Conservation (phyloP, 2,797 vertebrate genomes). For the Xenops minutus region DNA sequence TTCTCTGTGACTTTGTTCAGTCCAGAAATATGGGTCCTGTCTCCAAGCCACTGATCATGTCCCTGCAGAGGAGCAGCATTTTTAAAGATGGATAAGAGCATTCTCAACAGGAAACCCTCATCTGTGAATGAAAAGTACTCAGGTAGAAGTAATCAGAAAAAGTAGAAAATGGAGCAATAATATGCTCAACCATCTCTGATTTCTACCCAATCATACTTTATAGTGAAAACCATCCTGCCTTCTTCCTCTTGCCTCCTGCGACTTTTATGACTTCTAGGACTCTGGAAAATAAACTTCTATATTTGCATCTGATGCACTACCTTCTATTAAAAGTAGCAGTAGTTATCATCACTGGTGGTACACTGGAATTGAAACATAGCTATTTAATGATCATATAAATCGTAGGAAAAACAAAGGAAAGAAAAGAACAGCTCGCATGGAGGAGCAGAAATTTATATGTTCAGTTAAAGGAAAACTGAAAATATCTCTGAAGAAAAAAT, state of each 20-base stretch:
- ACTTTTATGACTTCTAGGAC: not conserved
- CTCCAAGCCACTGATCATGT: not conserved
- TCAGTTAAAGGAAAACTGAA: not conserved
- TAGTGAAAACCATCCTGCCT: not conserved
- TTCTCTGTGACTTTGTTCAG: not conserved
- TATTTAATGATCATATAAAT: conserved; percentile 26
- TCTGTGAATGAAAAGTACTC: not conserved
- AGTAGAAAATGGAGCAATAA: not conserved
- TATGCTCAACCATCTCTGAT: not conserved
- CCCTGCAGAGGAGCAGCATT: not conserved
- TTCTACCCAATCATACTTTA: not conserved
- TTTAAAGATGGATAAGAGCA: not conserved
- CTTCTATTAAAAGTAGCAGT: conserved; percentile 10
- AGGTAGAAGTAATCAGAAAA: not conserved
- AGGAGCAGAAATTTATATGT: conserved; percentile 15
- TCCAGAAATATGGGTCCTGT: not conserved
- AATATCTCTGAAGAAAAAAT: not conserved
- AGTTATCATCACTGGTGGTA: not conserved
- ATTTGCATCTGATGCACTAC: not conserved
- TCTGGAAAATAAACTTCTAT: not conserved
- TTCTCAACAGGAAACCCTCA: not conserved
- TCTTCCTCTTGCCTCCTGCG: not conserved
- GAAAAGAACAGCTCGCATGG: not conserved
- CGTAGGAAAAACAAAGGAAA: conserved; percentile 22
- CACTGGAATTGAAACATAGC: conserved; percentile 8